A percentile compares a stretch with the other conserved stretches of the same genome.
phyloP scores from a whole-genome alignment of 2,113 vertebrate species.

The Nothobranchius furzeri region DNA sequence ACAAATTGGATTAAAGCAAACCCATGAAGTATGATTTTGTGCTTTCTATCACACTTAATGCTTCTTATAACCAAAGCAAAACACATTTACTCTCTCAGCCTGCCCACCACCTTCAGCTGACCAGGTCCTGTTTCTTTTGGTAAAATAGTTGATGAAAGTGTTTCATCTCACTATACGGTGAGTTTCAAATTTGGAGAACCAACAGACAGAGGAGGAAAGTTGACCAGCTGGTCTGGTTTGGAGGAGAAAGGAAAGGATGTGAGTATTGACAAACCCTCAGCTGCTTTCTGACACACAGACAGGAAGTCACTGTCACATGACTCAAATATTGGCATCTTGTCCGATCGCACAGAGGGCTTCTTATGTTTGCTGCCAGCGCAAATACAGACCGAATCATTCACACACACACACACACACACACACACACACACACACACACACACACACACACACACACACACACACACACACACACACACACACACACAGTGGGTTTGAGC shows the following conservation, averaged over 20 bases:
- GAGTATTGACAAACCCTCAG: constrained; percentile 77
- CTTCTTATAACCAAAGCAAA: too few species aligned
- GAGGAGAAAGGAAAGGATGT: constrained; percentile 67
- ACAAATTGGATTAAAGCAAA: constrained; percentile 1
- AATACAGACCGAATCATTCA: constrained; percentile 57
- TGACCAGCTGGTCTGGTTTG: constrained; percentile 49
- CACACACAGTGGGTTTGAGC: background rate
- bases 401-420: constrained; percentile 35
- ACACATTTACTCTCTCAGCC: too few species aligned
- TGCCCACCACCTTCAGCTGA: background rate
- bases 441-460: background rate
- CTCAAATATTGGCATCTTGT: constrained; percentile 79
- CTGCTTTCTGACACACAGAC: constrained; percentile 68
- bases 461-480: background rate
- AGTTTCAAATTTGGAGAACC: background rate
- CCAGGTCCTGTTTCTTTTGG: background rate
- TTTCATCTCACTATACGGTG: background rate
- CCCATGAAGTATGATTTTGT: background rate
- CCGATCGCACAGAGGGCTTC: constrained; percentile 67
- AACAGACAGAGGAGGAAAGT: background rate
- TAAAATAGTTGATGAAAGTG: background rate
- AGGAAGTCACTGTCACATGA: constrained; percentile 81
- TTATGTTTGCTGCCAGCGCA: constrained; percentile 73
- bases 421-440: background rate
- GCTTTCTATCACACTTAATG: too few species aligned